Evolutionary conservation across 2,797 vertebrate species (phyloP).

Genomic region (Alosa sapidissima): DNA sequence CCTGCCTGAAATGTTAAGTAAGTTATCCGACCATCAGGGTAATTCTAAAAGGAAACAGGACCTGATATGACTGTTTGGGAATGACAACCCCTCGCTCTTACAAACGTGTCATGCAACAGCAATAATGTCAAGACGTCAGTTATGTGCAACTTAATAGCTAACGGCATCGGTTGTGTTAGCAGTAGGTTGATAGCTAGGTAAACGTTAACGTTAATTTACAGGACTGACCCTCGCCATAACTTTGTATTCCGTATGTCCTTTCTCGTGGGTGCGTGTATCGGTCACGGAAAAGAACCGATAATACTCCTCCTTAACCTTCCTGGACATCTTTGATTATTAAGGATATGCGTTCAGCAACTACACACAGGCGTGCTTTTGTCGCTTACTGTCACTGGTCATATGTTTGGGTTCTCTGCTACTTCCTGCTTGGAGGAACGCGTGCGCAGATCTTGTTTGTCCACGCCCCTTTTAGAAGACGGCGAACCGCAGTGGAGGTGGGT

Average conservation of each 20-base stretch:
- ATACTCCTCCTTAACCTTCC: slow-evolving; percentile 82
- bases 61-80: background rate
- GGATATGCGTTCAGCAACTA: background rate
- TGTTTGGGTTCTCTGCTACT: slow-evolving; percentile 2
- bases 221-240: slow-evolving; percentile 83
- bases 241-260: slow-evolving; percentile 91
- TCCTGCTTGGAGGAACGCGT: slow-evolving; percentile 11
- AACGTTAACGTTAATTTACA: background rate
- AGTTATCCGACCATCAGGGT: background rate
- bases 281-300: slow-evolving; percentile 81
- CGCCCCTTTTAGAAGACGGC: background rate
- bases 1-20: background rate
- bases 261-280: slow-evolving; percentile 85
- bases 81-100: background rate
- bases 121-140: background rate
- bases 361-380: background rate
- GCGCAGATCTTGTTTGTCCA: background rate
- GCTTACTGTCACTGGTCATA: slow-evolving; percentile 2
- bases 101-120: background rate
- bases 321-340: slow-evolving; percentile 74
- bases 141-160: background rate
- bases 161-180: background rate
- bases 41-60: background rate
- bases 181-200: background rate
- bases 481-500: background rate